These are phyloP conservation scores for Macrotrachela quadricornifera DNA, from an alignment of 1,140 invertebrate genomes.

Conservation along the genomic window DNA sequence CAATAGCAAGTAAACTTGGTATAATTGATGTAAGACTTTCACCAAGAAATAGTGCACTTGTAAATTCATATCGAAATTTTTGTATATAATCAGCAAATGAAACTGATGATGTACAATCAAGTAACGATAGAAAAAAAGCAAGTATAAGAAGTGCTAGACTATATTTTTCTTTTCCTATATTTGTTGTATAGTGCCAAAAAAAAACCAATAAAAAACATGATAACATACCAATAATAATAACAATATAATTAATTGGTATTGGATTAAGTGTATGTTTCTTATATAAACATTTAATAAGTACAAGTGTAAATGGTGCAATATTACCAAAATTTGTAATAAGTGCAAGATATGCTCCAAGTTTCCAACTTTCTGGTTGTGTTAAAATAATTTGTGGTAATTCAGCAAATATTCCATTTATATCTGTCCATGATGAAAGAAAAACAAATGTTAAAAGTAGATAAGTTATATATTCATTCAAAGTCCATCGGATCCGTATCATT, in stretches of 20 bases:
- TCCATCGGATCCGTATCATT: too few relatives aligned
- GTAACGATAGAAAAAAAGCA: slow-evolving; percentile 50
- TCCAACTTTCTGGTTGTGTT: too few relatives aligned
- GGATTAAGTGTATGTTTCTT: slow-evolving; percentile 34
- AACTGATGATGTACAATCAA: slow-evolving; percentile 66
- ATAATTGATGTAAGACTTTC: slow-evolving; percentile 58
- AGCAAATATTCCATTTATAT: too few relatives aligned
- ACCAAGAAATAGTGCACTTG: slow-evolving; percentile 35
- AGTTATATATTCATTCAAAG: too few relatives aligned
- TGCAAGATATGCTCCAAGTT: too few relatives aligned
- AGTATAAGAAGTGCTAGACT: slow-evolving; percentile 42
- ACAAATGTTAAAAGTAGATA: too few relatives aligned
- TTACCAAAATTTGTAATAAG: too few relatives aligned
- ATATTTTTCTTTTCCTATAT: slow-evolving; percentile 26
- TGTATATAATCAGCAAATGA: slow-evolving; percentile 58
- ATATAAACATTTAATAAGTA: slow-evolving; percentile 28
- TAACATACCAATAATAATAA: slow-evolving; percentile 39
- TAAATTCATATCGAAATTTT: slow-evolving; percentile 35
- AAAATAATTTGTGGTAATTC: too few relatives aligned
- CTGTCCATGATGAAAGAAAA: too few relatives aligned
- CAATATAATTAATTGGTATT: slow-evolving; percentile 37
- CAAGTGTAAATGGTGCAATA: neutral
- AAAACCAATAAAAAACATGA: slow-evolving; percentile 45
- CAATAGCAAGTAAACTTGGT: slow-evolving; percentile 50
- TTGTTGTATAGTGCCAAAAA: slow-evolving; percentile 42